Evolutionary conservation across 1,140 invertebrate genomes (phyloP).

Genomic region (Drosophila carrolli): DNA sequence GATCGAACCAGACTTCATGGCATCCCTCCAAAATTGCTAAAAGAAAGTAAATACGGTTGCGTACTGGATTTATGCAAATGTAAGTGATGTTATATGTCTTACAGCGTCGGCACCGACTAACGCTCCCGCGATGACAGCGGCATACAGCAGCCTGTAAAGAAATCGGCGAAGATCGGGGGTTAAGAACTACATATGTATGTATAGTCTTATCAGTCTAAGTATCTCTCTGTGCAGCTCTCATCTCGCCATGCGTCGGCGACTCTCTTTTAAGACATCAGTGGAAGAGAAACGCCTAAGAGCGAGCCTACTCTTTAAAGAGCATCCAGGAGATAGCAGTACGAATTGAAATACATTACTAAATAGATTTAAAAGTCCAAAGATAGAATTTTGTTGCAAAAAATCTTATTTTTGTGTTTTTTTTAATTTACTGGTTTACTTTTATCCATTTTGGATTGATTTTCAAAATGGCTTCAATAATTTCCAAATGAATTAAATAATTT

Average conservation of each 20-base stretch:
- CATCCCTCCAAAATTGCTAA: conserved; percentile 84
- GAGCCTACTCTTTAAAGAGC: not conserved
- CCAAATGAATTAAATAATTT: too few species aligned
- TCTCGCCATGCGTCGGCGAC: not conserved
- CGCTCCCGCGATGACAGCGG: conserved; percentile 78
- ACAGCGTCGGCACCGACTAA: conserved; percentile 74
- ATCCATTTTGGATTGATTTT: too few species aligned
- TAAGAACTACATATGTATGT: not conserved
- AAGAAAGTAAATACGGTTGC: too few species aligned
- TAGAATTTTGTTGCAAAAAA: too few species aligned
- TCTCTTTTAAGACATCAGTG: not conserved
- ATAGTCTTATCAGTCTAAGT: conserved; percentile 19
- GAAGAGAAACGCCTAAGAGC: not conserved
- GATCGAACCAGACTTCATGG: conserved; percentile 46
- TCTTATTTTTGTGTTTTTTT: not conserved
- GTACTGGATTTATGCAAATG: not conserved
- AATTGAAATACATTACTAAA: too few species aligned
- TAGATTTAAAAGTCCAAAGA: too few species aligned
- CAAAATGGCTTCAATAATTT: too few species aligned
- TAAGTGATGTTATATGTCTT: conserved; percentile 29
- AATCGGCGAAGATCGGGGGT: conserved; percentile 1
- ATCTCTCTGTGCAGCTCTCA: not conserved
- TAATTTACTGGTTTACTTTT: too few species aligned
- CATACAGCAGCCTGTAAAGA: conserved; percentile 76
- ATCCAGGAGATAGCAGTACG: not conserved